Base-by-base conservation (phyloP, 2,888 invertebrate genomes). In the Tanytarsus gracilentus region DNA sequence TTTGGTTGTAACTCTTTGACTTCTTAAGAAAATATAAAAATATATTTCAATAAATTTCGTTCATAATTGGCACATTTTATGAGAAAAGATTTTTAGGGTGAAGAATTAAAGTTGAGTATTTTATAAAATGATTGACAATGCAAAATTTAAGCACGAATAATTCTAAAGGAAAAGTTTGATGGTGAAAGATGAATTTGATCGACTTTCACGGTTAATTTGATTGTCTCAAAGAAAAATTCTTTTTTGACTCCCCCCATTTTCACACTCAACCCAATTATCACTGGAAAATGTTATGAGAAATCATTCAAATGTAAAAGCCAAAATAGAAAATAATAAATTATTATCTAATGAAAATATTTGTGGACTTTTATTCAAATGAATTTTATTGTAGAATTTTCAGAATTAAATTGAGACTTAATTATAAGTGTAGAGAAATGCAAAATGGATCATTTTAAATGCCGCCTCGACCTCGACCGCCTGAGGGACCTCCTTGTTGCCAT, bases 401-500 rank as follows among this genome's bases (percentile, higher is more conserved):
- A 33, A 3, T 44, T 44, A 23, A 18, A 7, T 44, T 44, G n/a
- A n/a, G n/a, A n/a, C 2, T 44, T 44, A 44, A 21, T 44, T 44
- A 44, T 44, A 23, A 44, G 6, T 11, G 33, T 33, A 33, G 33
- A 9, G 33, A 33, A 33, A 33, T 4, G 9, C n/a, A 4, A 33
- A 33, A 11, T 44, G 44, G 8, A 16, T 16, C 44, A 4, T 44
- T 26, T 68, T 71, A 74, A 63, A 73, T 68, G 49, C 73, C 74
- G 44, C 74, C 74, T 64, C 74, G 69, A 27, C 74, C 74, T 60
- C 74, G 77, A 4, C 81, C 79, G 0, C 80, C 79, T 48, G 81
- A 80, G 0, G 76, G 76, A 36, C 77, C 77, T 2, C 83, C 83
- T 69, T 84, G 84, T 83, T 84, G 72, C 1, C 75, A 76, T 44